Conservation (phyloP, 2,113 vertebrate genomes). For the Pipa parva region DNA sequence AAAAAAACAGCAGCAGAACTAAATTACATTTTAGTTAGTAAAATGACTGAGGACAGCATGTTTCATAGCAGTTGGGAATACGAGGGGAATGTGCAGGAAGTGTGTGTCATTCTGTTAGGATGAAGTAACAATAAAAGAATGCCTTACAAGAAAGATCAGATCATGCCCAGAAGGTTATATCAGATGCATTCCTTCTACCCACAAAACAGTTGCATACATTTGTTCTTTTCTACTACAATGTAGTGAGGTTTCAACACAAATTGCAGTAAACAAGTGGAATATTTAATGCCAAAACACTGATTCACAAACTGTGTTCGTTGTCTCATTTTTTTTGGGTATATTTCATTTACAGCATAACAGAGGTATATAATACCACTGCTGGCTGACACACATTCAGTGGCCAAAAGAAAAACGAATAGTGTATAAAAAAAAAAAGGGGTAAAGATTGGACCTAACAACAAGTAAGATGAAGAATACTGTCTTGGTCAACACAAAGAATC, state of each 20-base stretch:
- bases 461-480: no score
- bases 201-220: neutral
- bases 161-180: neutral
- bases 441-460: no score
- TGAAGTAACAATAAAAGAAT: constrained; percentile 7
- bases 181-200: neutral
- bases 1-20: neutral
- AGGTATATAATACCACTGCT: no score
- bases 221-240: neutral
- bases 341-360: no score
- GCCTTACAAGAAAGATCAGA: neutral
- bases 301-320: no score
- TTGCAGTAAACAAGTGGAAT: neutral
- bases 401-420: no score
- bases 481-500: no score
- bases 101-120: neutral
- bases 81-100: constrained; percentile 3
- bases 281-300: no score
- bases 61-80: neutral
- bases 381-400: no score
- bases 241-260: neutral
- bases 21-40: neutral
- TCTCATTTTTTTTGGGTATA: no score
- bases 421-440: no score
- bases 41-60: constrained; percentile 3